Base-by-base conservation (phyloP, 2,113 vertebrate genomes). In the Hipposideros armiger region DNA sequence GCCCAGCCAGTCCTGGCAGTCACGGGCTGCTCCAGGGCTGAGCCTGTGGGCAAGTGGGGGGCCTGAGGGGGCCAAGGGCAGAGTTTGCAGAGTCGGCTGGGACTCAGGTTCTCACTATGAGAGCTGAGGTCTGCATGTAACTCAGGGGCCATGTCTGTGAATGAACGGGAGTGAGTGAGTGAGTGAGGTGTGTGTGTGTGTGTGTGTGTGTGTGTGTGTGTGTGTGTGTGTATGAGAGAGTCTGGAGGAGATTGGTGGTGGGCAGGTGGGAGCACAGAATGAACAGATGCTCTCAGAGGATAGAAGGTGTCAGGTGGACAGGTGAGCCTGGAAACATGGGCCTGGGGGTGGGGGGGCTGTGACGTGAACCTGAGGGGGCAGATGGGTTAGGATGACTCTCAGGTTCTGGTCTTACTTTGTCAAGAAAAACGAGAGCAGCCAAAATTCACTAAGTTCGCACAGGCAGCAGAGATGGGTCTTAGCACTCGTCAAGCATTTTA, bases 311-410 rank as follows among this genome's bases (percentile, higher is more conserved):
- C 47, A 8, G 40, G 67, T 6, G 42, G 62, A 36, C 1, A 0
- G 4, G 19, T 0, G 10, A 52, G 32, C 30, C 70, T 20, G 50
- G 77, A 54, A 17, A 54, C 16, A 24, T 0, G 10, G 52, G 26
- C 30, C 76, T 24, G 50, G 77, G 13, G 4, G 16, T 10, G 28
- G 24, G 24, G 11, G 36, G 36, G 36, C 36, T 2, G 32, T 16
- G 62, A 28, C 0, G 3, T 0, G 47, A 26, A 11, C 5, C 0
- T 13, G 20, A 24, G 32, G 17, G 54, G 20, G 28, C 11, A 7
- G 66, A 13, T 7, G 4, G 42, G 11, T 22, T 0, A 32, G 80
- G 69, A 32, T 0, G 6, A 19, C 83, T 20, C 45, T 6, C 0
- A 0, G 22, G 66, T 24, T 69, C 52, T 22, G 52, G 10, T 64